Evolutionary conservation across 2,888 invertebrate genomes (phyloP).

Genomic region (Watsonalla cultraria): DNA sequence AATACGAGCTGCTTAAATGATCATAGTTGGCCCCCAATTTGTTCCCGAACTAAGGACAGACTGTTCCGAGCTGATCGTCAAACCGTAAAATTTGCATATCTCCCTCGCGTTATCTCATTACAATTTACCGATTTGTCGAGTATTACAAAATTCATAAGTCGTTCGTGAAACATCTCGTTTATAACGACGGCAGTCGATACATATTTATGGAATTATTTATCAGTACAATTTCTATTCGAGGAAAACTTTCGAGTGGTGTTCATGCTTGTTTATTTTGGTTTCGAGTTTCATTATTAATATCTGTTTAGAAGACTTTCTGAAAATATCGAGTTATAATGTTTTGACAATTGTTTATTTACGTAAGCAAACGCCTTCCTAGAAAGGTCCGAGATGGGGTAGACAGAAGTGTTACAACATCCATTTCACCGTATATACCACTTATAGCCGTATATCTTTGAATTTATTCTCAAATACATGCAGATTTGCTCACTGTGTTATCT

Average conservation of each 20-base stretch:
- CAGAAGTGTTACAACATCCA: too few relatives aligned
- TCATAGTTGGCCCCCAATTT: conserved; percentile 36
- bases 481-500: too few relatives aligned
- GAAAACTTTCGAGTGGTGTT: conserved; percentile 11
- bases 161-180: conserved; percentile 24
- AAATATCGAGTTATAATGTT: too few relatives aligned
- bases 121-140: conserved; percentile 46
- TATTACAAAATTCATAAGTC: conserved; percentile 45
- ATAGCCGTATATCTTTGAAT: too few relatives aligned
- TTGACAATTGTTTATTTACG: too few relatives aligned
- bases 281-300: neutral
- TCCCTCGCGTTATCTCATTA: conserved; percentile 60
- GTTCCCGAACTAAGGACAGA: conserved; percentile 34
- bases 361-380: too few relatives aligned
- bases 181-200: conserved; percentile 24
- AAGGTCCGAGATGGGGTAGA: too few relatives aligned
- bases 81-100: conserved; percentile 61
- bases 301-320: neutral
- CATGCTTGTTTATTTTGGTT: neutral
- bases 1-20: too few relatives aligned
- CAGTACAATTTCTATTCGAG: conserved; percentile 9
- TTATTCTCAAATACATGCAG: too few relatives aligned
- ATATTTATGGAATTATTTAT: conserved; percentile 37
- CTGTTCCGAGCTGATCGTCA: conserved; percentile 30
- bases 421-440: too few relatives aligned